Evolutionary conservation across 2,888 invertebrate species (phyloP).

Genomic region (Macrophya annulata): DNA sequence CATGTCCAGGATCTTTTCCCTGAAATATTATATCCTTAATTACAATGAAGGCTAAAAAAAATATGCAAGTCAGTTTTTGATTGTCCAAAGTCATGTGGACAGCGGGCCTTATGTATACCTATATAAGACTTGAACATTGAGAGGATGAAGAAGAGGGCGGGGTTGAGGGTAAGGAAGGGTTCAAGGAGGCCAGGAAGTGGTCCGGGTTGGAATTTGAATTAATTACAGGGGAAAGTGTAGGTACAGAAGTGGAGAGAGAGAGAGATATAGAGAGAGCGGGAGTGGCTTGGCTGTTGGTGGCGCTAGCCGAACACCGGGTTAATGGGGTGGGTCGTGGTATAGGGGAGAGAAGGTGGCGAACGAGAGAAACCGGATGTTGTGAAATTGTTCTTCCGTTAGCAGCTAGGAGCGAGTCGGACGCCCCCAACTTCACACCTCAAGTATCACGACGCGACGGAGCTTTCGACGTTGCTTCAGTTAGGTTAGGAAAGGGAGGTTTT

Average conservation of each 20-base stretch:
- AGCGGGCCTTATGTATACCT: not conserved
- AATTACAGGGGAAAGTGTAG: conserved; percentile 69
- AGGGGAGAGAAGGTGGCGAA: conserved; percentile 57
- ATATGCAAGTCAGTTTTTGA: not conserved
- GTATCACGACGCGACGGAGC: conserved; percentile 66
- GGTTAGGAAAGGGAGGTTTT: conserved; percentile 52
- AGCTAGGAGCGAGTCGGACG: conserved; percentile 67
- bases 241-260: conserved; percentile 59
- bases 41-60: too few relatives aligned
- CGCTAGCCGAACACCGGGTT: conserved; percentile 32
- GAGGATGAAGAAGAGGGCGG: not conserved
- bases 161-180: conserved; percentile 34
- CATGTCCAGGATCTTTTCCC: too few relatives aligned
- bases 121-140: not conserved
- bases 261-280: conserved; percentile 61
- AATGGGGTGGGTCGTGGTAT: conserved; percentile 43
- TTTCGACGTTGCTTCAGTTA: conserved; percentile 7
- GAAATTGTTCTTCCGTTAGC: conserved; percentile 75
- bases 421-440: conserved; percentile 75
- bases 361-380: conserved; percentile 71
- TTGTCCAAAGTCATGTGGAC: conserved; percentile 9
- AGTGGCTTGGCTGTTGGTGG: conserved; percentile 23
- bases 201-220: conserved; percentile 71
- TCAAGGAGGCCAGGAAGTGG: conserved; percentile 53
- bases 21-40: too few relatives aligned